Evolutionary conservation across 2,113 vertebrate genomes (phyloP).

Genomic region (Stercorarius parasiticus): DNA sequence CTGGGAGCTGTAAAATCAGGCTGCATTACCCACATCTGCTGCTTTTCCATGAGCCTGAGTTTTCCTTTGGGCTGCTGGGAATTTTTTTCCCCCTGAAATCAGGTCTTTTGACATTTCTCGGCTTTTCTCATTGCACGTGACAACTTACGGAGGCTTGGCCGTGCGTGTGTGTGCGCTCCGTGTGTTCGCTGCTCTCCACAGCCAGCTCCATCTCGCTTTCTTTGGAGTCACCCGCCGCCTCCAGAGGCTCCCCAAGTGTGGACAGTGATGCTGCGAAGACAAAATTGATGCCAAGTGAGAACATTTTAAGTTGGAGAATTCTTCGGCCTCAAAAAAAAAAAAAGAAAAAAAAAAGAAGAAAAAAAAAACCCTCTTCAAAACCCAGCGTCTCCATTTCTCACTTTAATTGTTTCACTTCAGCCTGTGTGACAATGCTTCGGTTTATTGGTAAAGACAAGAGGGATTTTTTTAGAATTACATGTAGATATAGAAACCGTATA

Average conservation of each 20-base stretch:
- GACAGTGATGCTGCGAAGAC: neutral
- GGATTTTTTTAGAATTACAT: neutral
- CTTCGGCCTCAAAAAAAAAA: neutral
- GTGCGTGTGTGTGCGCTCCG: rapidly evolving
- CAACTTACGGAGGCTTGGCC: neutral
- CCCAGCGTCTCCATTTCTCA: neutral
- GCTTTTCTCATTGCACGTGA: neutral
- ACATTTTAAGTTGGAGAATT: neutral
- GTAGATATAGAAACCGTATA: neutral
- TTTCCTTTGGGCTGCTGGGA: neutral
- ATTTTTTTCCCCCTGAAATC: rapidly evolving
- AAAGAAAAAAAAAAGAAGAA: rapidly evolving
- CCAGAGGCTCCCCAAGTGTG: neutral
- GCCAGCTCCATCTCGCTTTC: neutral
- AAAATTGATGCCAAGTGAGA: neutral
- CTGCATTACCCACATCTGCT: rapidly evolving
- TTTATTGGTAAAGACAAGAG: constrained; percentile 33
- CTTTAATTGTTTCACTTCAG: neutral
- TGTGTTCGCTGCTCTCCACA: neutral
- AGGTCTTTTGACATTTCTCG: neutral
- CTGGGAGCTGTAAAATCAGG: neutral
- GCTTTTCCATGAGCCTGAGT: neutral
- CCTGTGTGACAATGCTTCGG: neutral
- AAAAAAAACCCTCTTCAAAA: neutral
- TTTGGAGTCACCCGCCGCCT: neutral